Evolutionary conservation across 2,797 vertebrate genomes (phyloP).

Genomic region (Lithobates sylvaticus): DNA sequence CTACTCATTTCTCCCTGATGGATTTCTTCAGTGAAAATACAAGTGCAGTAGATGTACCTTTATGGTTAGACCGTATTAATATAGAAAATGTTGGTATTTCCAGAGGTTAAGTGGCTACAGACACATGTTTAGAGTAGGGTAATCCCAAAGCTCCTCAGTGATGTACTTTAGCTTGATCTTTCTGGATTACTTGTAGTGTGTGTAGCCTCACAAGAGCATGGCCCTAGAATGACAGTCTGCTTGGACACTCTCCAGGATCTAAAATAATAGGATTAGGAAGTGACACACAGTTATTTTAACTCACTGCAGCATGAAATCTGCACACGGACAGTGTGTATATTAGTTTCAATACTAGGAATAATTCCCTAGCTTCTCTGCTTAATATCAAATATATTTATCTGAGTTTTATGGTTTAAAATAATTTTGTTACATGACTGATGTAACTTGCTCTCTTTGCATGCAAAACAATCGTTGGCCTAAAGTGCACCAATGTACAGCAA

Average conservation of each 20-base stretch:
- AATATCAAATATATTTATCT: neutral
- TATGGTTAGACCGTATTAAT: conserved; percentile 21
- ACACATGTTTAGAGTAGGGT: conserved; percentile 55
- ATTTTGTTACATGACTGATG: too few relatives aligned
- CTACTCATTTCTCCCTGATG: conserved; percentile 25
- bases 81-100: conserved; percentile 51
- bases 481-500: too few relatives aligned
- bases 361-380: neutral
- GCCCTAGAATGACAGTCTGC: conserved; percentile 48
- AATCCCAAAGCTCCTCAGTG: conserved; percentile 51
- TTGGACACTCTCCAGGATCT: conserved; percentile 52
- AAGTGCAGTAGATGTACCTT: conserved; percentile 29
- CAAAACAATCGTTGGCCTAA: too few relatives aligned
- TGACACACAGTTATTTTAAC: conserved; percentile 47
- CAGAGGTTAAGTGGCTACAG: conserved; percentile 58
- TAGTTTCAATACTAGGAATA: conserved; percentile 17
- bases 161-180: conserved; percentile 55
- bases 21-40: conserved; percentile 32
- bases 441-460: too few relatives aligned
- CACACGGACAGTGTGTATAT: neutral
- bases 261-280: conserved; percentile 58
- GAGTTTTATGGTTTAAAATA: too few relatives aligned
- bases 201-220: conserved; percentile 42
- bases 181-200: conserved; percentile 53
- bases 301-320: neutral